Base-by-base conservation (phyloP, 2,888 invertebrate species). In the Ctenicera cuprea region DNA sequence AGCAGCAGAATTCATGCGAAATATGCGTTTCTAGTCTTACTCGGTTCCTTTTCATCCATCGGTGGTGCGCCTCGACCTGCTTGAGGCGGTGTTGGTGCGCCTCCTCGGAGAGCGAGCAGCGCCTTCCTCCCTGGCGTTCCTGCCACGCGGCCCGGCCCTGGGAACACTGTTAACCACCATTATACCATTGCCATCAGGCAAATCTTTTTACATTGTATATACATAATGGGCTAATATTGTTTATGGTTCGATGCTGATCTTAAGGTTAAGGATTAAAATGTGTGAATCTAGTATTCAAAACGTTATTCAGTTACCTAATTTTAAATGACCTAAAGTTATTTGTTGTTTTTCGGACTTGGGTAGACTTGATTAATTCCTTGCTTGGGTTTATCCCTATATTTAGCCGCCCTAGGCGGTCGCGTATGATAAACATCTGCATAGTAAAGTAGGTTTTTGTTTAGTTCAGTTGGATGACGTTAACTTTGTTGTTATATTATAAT, bases 31-130 rank as follows among this genome's bases (percentile, higher is more conserved):
- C 45, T 73, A 57, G 37, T 67, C 87, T 89, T 90, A 95, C 95
- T 91, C 95, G 91, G 90, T 95, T 95, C 88, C 94, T 91, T 88
- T 94, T 94, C 90, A 94, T 94, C 95, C 95, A 95, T 89, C 93
- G 90, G 80, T 92, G 91, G 84, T 91, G 91, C 54, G 91, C 90
- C 83, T 91, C 91, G 82, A 89, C 88, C 82, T 91, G 90, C 82
- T 89, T 90, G 83, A 89, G 87, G 82, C 90, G 89, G 87, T 92
- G 91, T 84, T 90, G 89, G 84, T 88, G 88, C 86, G 89, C 89
- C 85, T 91, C 90, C 83, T 92, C 93, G 85, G 92, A 92, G 88
- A 92, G 92, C 84, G 92, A 91, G 88, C 89, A 90, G 86, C 90
- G 89, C 82, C 90, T 88, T 82, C 90, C 90, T 76, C 90, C 86